Evolutionary conservation across 2,113 vertebrate species (phyloP), one percentile per base, ranked within the genome.

Genomic region (Chamaea fasciata): DNA sequence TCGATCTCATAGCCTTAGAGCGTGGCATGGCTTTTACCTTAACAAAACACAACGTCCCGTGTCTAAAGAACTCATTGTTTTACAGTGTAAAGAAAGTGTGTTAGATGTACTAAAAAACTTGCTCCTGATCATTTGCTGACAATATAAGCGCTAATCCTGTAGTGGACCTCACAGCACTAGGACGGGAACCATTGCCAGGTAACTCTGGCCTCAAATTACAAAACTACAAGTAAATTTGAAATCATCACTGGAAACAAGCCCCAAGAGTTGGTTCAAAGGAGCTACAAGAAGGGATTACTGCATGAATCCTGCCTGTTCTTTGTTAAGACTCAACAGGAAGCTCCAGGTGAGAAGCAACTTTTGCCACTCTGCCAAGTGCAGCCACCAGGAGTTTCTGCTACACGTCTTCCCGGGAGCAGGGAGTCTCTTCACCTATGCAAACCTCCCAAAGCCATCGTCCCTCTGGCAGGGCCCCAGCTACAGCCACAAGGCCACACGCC

Each of bases 1-100:
- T 14, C 65, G 46, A 39, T 46, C 62, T 89, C 81, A 59, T 26
- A 42, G 62, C 21, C 67, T 62, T 42, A 21, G 78, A 79, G 76
- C 41, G 15, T 50, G 44, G 46, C n/a, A 68, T 50, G 31, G 30
- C 21, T 70, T 75, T 79, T 69, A 84, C 49, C 41, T 59, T 67
- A 47, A 31, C 37, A 80, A 33, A 50, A 80, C 0, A 0, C 2
- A 2, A 65, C 31, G 84, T 30, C 28, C 41, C 1, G 2, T 62
- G 33, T 49, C 62, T 82, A 35, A 57, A 59, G 10, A 74, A 65
- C 9, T 39, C 6, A 35, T 5, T 68, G 37, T 41, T 73, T 64
- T 37, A 73, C 24, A 44, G 39, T 3, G 9, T 20, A 85, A 62
- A 30, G 31, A 37, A 80, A 83, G 63, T 1, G 8, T 21, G 28